Base-by-base conservation (phyloP, 2,888 invertebrate genomes). In the Cephus sareptanus region DNA sequence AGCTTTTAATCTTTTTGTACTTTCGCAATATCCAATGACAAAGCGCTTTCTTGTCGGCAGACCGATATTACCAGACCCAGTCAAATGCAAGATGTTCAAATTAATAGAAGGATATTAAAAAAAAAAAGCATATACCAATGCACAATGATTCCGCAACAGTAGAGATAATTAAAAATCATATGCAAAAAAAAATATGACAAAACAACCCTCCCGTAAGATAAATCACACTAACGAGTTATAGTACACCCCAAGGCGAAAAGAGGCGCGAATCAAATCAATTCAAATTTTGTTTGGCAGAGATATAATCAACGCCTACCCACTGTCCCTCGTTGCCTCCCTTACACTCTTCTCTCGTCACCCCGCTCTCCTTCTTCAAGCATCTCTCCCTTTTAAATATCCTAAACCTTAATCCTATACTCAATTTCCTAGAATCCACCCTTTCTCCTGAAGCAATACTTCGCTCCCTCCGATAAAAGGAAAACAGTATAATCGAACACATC, bases 211-310 rank as follows among this genome's bases (percentile, higher is more conserved):
- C 40, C 4, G 4, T 4, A 40, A 4, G 40, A 40, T 40, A 15
- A 4, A 40, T 13, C 13, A 40, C 40, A 15, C 15, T 40, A 40
- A 40, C 15, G 40, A 40, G 40, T 40, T 40, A 23, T 15, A 15
- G 15, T 40, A 40, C 6, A 40, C 23, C 15, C 40, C 40, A 15
- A 40, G 15, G 15, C 74, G 74, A 34, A 34, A 30, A 30, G 35
- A 74, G 34, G 74, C 74, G 34, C 34, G 35, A 74, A 74, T 74
- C 35, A 15, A 74, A 74, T 74, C 34, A 74, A 30, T 74, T 74
- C 11, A 34, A 34, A 30, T 34, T 74, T 74, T 74, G 34, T 74
- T 74, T 34, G 4, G 3, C 34, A n/a, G 74, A 74, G 33, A 74
- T 74, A 74, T 35, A 74, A 74, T 74, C 74, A 74, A 23, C 74